Evolutionary conservation across 2,888 invertebrate genomes (phyloP), one percentile per base, ranked within the genome.

Genomic region (Leptura quadrifasciata): DNA sequence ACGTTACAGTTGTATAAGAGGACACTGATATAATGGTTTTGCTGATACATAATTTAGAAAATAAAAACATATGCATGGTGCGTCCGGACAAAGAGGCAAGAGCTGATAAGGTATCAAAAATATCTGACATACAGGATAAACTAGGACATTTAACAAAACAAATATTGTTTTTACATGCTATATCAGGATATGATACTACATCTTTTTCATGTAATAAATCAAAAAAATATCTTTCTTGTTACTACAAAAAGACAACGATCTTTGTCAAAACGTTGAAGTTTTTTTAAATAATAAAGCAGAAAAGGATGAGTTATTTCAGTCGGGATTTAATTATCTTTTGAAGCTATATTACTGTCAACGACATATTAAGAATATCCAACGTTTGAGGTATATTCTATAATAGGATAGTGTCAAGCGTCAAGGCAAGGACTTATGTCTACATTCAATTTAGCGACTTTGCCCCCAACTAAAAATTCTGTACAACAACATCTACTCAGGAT

Each of bases 131-230:
- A n/a, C n/a, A n/a, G n/a, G n/a, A n/a, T n/a, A n/a, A n/a, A n/a
- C n/a, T n/a, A n/a, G n/a, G 57, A 17, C 20, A 17, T 20, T 20
- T 57, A 57, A 20, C 20, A n/a, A 57, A 57, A 57, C 20, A 57
- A 17, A 57, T 57, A 57, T 57, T 57, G 57, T 20, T 57, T 20
- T n/a, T n/a, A n/a, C n/a, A n/a, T n/a, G n/a, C n/a, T n/a, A n/a
- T n/a, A n/a, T n/a, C n/a, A n/a, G n/a, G 57, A 57, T 57, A 18
- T 17, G 57, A 57, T 18, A 57, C 57, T 57, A 57, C 57, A 20
- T 57, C 18, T 20, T 9, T 20, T 5, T 57, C 18, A 57, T 57
- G 2, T 57, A 57, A 57, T 17, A 20, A 27, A 27, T 27, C 27
- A 52, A 52, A 52, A 52, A 52, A 52, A 52, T 6, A n/a, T 6